Percentiles rank a stretch among this genome's conserved stretches.
phyloP scores from a whole-genome alignment of 2,113 vertebrate species.

The Gymnarchus niloticus region DNA sequence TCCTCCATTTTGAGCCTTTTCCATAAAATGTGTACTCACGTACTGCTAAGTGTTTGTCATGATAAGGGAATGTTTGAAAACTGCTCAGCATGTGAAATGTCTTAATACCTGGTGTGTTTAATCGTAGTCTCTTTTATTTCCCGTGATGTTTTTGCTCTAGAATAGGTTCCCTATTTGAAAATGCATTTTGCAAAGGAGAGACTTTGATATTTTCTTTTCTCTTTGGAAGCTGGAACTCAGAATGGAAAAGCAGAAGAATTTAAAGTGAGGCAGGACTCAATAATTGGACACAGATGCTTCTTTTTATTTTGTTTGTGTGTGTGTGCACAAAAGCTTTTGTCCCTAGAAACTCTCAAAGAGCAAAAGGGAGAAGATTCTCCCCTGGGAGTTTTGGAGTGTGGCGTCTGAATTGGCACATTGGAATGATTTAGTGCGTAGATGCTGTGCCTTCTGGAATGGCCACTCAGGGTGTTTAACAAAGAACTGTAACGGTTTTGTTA shows the following conservation, averaged over 20 bases:
- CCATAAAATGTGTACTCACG: neutral
- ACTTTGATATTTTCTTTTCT: neutral
- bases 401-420: neutral
- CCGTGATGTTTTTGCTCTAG: neutral
- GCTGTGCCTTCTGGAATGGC: neutral
- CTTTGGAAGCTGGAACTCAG: slow-evolving; percentile 23
- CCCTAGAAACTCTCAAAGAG: neutral
- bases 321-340: slow-evolving; percentile 12
- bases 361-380: neutral
- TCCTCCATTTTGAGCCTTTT: neutral
- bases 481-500: neutral
- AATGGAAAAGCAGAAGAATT: slow-evolving; percentile 45
- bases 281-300: slow-evolving; percentile 63
- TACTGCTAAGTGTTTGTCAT: neutral
- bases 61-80: neutral
- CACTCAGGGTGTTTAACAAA: neutral
- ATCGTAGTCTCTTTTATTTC: neutral
- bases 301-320: slow-evolving; percentile 32
- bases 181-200: neutral
- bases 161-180: neutral
- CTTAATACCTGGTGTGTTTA: neutral
- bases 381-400: neutral
- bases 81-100: neutral
- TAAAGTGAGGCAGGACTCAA: slow-evolving; percentile 39
- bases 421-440: neutral